Percentiles rank a stretch among this genome's conserved stretches.
These are phyloP conservation scores for Cyrtodaria siliqua DNA, from an alignment of 2,888 invertebrate species.

Conservation along the genomic window DNA sequence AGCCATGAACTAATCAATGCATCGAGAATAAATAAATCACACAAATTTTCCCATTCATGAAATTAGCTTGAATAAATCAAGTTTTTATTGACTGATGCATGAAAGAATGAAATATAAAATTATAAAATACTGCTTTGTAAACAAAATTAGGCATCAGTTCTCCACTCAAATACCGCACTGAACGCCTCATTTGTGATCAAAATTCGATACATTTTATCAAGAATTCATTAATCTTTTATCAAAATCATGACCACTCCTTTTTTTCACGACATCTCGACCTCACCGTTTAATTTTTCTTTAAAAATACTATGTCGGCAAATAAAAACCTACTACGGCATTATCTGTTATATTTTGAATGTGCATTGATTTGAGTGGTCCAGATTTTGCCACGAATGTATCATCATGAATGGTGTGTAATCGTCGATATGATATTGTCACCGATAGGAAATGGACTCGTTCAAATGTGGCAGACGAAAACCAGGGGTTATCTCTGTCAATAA, in stretches of 20 bases:
- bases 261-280: neutral
- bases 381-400: slow-evolving; percentile 29
- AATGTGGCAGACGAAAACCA: too few species aligned
- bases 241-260: too few species aligned
- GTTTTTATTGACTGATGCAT: slow-evolving; percentile 1
- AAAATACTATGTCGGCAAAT: slow-evolving; percentile 22
- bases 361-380: slow-evolving; percentile 16
- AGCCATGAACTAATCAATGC: too few species aligned
- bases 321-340: too few species aligned
- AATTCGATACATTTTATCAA: slow-evolving; percentile 39
- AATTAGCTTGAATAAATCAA: slow-evolving; percentile 2
- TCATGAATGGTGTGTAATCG: slow-evolving; percentile 20
- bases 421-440: slow-evolving; percentile 34
- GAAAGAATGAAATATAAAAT: neutral
- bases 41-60: neutral
- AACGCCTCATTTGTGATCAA: slow-evolving; percentile 27
- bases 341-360: too few species aligned
- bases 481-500: too few species aligned
- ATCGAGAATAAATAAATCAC: neutral
- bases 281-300: neutral
- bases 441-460: slow-evolving; percentile 7
- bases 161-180: neutral
- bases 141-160: slow-evolving; percentile 14
- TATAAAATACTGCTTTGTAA: slow-evolving; percentile 34
- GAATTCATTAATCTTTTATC: too few species aligned